A percentile compares a stretch with the other conserved stretches of the same genome.
Conservation (phyloP, 92 coral and sea anemone genomes). For the Epizoanthus stellaris region DNA sequence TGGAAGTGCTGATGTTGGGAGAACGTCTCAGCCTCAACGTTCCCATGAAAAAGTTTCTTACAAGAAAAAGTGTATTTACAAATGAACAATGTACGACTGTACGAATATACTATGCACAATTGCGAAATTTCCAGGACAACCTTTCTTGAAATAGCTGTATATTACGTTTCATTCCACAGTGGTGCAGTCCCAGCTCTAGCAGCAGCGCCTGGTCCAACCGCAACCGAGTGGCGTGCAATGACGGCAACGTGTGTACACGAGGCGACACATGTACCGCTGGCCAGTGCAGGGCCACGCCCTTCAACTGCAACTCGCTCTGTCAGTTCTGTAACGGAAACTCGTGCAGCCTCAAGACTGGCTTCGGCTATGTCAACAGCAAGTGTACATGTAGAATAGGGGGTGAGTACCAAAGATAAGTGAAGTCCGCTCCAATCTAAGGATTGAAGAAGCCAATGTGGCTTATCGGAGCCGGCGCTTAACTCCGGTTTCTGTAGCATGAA, state of each 20-base stretch:
- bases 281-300: slow-evolving; percentile 76
- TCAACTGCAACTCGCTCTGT: slow-evolving; percentile 77
- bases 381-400: slow-evolving; percentile 94
- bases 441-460: too few relatives aligned
- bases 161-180: slow-evolving; percentile 44
- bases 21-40: too few relatives aligned
- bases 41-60: too few relatives aligned
- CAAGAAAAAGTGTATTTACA: too few relatives aligned
- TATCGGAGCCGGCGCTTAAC: neutral
- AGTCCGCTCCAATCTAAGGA: too few relatives aligned
- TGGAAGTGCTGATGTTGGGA: too few relatives aligned
- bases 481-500: neutral
- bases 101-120: too few relatives aligned
- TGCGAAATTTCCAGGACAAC: too few relatives aligned
- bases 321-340: slow-evolving; percentile 86
- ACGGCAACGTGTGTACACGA: slow-evolving; percentile 76
- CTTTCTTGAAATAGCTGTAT: too few relatives aligned
- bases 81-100: too few relatives aligned
- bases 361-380: slow-evolving; percentile 78
- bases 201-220: slow-evolving; percentile 84
- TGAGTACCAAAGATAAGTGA: neutral
- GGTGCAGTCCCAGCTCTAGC: slow-evolving; percentile 78
- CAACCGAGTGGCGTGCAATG: slow-evolving; percentile 84
- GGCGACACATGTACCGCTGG: slow-evolving; percentile 84
- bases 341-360: slow-evolving; percentile 90